Base-by-base conservation (phyloP, 1,140 invertebrate genomes). In the Pachypsylla venusta region DNA sequence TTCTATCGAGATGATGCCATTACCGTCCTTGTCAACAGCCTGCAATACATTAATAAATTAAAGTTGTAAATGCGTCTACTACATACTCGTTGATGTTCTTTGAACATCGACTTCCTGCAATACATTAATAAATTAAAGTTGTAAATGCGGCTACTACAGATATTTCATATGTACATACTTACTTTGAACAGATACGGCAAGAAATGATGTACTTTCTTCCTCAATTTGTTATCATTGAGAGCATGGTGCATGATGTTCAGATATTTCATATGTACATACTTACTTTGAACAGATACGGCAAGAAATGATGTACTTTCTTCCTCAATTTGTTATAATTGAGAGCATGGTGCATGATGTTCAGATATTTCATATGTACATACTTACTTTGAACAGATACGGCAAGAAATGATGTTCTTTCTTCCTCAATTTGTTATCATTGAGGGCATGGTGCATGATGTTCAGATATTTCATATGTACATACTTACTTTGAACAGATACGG, bases 271-370 rank as follows among this genome's bases (percentile, higher is more conserved):
- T 26, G 20, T 26, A 2, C 20, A 25, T 14, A 53, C 60, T 68
- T 74, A 86, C 84, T 76, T 84, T 85, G 67, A 89, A 89, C 61
- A 89, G 73, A 67, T 81, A 88, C 4, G 85, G 84, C 62, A 89
- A 72, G 70, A 87, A 88, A 64, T 77, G 72, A 66, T 87, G 83
- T 19, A 80, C 83, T 64, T 81, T 83, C 65, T 79, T 81, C 65
- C 81, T 82, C 24, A 87, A 71, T 24, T 78, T 75, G 65, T 80
- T 79, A 63, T 89, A 84, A 63, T 85, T 85, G 19, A 88, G 70
- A 25, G 86, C 81, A 69, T 87, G 85, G 64, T 85, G 79, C 80
- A 89, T 85, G 70, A 87, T 81, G 61, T 81, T 78, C 19, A 89
- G 69, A 67, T 87, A 89, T 71, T 85, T n/a, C n/a, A n/a, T n/a